Conservation (phyloP, 1,140 invertebrate genomes). For the Pseudobourletiella spinata region DNA sequence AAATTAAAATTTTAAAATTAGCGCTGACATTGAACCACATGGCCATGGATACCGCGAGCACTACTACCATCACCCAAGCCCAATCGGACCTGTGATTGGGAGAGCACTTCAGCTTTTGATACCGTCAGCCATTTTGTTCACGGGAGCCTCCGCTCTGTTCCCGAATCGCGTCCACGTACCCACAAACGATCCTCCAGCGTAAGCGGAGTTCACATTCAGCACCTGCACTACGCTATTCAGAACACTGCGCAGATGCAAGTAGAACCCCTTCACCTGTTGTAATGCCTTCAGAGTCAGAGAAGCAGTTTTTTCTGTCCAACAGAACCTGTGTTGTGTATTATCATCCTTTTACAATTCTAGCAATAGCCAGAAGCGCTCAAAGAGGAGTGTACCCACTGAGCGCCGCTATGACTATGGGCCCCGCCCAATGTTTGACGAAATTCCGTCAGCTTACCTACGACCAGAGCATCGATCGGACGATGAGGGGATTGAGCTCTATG, state of each 20-base stretch:
- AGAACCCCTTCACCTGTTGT: no score
- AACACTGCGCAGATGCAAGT: no score
- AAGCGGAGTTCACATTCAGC: no score
- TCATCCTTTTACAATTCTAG: no score
- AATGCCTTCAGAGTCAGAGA: no score
- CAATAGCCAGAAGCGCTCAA: no score
- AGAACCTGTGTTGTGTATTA: no score
- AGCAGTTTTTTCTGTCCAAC: no score
- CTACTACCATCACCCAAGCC: not conserved
- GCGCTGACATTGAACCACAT: not conserved
- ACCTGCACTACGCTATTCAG: no score
- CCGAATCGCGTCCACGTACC: constrained; percentile 30
- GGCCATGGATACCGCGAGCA: not conserved
- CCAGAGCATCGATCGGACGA: constrained; percentile 14
- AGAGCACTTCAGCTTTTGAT: constrained; percentile 28
- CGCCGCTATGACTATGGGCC: no score
- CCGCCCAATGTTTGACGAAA: no score
- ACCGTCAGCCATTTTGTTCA: constrained; percentile 28
- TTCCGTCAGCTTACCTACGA: constrained; percentile 10
- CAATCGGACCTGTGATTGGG: constrained; percentile 11
- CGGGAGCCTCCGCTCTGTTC: constrained; percentile 32
- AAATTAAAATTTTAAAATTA: not conserved
- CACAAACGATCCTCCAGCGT: constrained; percentile 4
- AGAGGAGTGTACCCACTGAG: no score
- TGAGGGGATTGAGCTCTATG: constrained; percentile 2